These are phyloP conservation scores for Syngnathoides biaculeatus DNA, from an alignment of 2,113 vertebrate species.

Conservation along the genomic window DNA sequence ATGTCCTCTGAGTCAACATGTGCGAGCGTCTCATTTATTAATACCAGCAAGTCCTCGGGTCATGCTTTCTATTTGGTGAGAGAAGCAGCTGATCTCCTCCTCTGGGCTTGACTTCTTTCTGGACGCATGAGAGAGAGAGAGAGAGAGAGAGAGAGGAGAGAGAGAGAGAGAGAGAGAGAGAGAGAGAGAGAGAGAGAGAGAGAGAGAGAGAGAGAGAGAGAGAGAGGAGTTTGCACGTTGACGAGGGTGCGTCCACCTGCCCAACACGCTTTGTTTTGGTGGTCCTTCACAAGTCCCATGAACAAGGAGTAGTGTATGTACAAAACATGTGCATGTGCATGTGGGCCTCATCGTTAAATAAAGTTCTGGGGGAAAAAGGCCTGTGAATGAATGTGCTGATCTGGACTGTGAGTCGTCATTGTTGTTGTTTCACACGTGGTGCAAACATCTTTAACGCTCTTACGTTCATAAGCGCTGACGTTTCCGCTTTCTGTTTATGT, in stretches of 20 bases:
- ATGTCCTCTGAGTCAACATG: neutral
- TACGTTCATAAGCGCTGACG: neutral
- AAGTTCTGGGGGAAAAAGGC: neutral
- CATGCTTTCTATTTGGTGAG: slow-evolving; percentile 1
- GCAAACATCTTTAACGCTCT: neutral
- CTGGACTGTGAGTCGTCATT: neutral
- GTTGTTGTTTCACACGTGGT: neutral
- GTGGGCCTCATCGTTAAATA: slow-evolving; percentile 5
- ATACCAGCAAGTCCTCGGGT: neutral
- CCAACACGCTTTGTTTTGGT: slow-evolving; percentile 13
- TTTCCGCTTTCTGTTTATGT: neutral
- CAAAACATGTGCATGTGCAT: no score
- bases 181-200: no score
- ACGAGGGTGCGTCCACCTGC: slow-evolving; percentile 32
- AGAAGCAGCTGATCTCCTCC: slow-evolving; percentile 55
- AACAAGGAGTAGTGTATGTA: neutral
- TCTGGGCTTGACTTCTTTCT: slow-evolving; percentile 8
- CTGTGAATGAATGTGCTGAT: no score
- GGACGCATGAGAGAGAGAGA: no score
- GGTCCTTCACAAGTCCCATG: neutral
- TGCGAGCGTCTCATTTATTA: neutral
- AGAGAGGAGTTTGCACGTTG: slow-evolving; percentile 33
- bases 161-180: no score
- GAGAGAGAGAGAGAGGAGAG: no score
- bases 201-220: no score